A percentile compares a stretch with the other conserved stretches of the same genome.
Evolutionary conservation across 2,797 vertebrate genomes (phyloP).

Genomic region (Anguilla obscura): DNA sequence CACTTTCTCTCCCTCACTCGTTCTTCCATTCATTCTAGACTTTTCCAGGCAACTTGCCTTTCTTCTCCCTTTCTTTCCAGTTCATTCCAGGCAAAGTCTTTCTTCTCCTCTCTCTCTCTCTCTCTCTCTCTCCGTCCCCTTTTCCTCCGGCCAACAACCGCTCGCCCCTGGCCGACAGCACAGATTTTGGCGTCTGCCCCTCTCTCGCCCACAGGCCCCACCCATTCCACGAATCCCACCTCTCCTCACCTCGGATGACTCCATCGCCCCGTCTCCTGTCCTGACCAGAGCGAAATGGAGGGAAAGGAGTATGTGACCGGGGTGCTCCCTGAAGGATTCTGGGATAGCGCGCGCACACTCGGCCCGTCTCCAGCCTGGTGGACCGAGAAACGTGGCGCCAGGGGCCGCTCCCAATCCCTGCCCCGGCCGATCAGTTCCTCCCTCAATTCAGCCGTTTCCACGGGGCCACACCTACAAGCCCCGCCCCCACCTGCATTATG

Average conservation of each 20-base stretch:
- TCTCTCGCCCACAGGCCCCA: neutral
- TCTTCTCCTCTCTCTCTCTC: constrained; percentile 21
- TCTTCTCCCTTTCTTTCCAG: neutral
- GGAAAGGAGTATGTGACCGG: neutral
- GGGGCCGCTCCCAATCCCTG: neutral
- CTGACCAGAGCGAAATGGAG: constrained; percentile 54
- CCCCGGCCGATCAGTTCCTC: neutral
- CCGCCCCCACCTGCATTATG: too few relatives aligned
- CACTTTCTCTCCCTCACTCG: neutral
- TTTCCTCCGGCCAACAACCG: neutral
- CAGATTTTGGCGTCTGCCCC: neutral
- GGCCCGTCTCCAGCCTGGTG: neutral
- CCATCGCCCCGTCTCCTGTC: constrained; percentile 57
- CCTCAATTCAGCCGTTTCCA: neutral
- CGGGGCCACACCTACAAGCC: neutral
- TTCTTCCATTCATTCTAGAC: neutral
- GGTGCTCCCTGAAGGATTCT: neutral
- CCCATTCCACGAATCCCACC: constrained; percentile 50
- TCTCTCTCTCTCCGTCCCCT: neutral
- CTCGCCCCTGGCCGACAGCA: neutral
- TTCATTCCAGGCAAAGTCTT: constrained; percentile 11
- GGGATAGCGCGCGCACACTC: neutral
- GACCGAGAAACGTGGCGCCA: too few relatives aligned
- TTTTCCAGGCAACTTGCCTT: constrained; percentile 6
- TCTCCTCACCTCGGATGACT: constrained; percentile 63